Conservation (phyloP, 37 sponge, comb jelly and placozoan species). For the Corticium candelabrum region DNA sequence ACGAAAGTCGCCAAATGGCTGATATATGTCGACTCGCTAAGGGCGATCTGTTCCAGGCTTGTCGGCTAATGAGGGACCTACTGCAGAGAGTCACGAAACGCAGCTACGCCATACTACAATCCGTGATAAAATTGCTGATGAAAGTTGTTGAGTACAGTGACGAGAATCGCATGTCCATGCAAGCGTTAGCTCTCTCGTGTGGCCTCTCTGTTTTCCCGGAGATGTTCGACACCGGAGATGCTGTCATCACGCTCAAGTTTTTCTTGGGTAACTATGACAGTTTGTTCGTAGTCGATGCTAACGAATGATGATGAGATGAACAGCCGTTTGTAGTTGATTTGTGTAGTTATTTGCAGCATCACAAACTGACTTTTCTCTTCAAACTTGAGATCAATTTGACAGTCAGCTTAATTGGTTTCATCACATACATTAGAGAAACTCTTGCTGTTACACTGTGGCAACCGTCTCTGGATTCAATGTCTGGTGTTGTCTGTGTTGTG, state of each 20-base stretch:
- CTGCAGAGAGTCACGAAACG: neutral
- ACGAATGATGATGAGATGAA: too few species aligned
- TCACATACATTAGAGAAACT: too few species aligned
- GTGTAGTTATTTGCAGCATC: too few species aligned
- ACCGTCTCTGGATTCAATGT: too few species aligned
- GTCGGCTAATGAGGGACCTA: neutral
- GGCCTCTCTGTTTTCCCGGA: constrained; percentile 63
- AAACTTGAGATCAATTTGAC: too few species aligned
- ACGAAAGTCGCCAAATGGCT: neutral
- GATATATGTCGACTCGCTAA: neutral
- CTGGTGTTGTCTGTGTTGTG: too few species aligned
- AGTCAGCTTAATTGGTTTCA: too few species aligned
- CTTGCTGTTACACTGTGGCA: too few species aligned
- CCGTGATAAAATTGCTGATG: neutral
- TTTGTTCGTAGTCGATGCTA: too few species aligned
- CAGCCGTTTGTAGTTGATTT: too few species aligned
- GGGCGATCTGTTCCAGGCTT: neutral
- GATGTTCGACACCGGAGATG: constrained; percentile 39
- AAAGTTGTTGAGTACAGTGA: neutral
- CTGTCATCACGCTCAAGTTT: constrained; percentile 17
- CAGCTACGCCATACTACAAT: neutral
- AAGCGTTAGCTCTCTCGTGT: constrained; percentile 49
- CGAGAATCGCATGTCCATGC: constrained; percentile 52
- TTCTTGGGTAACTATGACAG: constrained; percentile 18
- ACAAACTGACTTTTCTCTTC: too few species aligned